A percentile compares a stretch with the other conserved stretches of the same genome.
These are phyloP conservation scores for Ceratotherium simum DNA, from an alignment of 2,113 vertebrate genomes.

Conservation along the genomic window DNA sequence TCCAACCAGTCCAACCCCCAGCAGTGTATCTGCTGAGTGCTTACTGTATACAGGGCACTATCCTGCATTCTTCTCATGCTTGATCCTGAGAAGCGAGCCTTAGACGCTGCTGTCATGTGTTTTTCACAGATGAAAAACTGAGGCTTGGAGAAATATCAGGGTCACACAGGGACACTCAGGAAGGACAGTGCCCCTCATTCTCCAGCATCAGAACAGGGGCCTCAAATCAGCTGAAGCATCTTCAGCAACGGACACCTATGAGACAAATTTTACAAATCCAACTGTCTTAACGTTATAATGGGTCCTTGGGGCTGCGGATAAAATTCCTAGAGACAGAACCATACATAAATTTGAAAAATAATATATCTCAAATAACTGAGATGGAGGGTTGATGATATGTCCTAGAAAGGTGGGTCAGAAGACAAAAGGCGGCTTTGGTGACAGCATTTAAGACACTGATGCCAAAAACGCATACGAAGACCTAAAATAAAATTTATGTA, in stretches of 20 bases:
- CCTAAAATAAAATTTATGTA: neutral
- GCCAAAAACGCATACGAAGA: neutral
- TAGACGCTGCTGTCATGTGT: neutral
- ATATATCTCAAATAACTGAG: neutral
- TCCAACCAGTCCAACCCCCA: neutral
- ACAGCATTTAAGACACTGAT: neutral
- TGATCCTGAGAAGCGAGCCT: neutral
- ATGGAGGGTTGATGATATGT: neutral
- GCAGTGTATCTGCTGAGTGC: neutral
- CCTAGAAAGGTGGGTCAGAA: neutral
- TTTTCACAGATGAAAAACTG: neutral
- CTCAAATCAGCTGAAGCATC: neutral
- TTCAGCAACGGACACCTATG: neutral
- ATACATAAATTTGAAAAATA: neutral
- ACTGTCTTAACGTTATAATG: neutral
- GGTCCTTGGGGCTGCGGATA: neutral
- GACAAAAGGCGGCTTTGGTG: neutral
- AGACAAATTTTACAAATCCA: neutral
- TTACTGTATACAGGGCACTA: neutral
- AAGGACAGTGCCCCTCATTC: neutral
- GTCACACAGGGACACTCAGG: neutral
- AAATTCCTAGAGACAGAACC: neutral
- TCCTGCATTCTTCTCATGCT: neutral
- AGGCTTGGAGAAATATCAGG: neutral
- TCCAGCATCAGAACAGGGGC: neutral